Base-by-base conservation (phyloP, 2,113 vertebrate species). In the Rhinogobius similis region DNA sequence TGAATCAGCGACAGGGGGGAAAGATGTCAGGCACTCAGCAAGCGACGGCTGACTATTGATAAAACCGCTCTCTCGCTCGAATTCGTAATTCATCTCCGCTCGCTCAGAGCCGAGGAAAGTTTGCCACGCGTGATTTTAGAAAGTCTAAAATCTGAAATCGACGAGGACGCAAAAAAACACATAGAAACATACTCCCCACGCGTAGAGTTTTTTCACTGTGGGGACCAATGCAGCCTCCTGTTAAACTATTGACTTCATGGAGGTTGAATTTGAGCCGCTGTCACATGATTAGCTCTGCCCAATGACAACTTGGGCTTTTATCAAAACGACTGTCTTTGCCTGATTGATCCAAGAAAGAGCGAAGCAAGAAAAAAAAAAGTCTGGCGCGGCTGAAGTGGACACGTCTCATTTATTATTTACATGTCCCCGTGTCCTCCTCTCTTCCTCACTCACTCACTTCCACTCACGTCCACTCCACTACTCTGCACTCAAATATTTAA, bases 11-110 rank as follows among this genome's bases (percentile, higher is more conserved):
- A 99, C 97, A 97, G 97, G 97, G 96, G 97, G 96, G 95, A 99
- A 98, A 96, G 97, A 99, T 96, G 98, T 98, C 97, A 99, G 96
- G 95, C 98, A 99, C 97, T 99, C 98, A 94, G 98, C 98, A 94
- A 99, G 97, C 96, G 98, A 98, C 95, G 98, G 98, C 96, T 98
- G 98, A 95, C 98, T 99, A 97, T 99, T 99, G 97, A 99, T 99
- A 98, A 99, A 99, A 94, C 98, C 98, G 94, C 96, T 99, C 96
- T 99, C 98, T 96, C 97, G 95, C 96, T 98, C 97, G 95, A 98
- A 98, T 97, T 98, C 97, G 98, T 98, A 99, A 99, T 99, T 99
- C 98, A 99, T 99, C 96, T 98, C 98, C 97, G 94, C 96, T 95
- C 95, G 94, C 96, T 96, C 83, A 85, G 90, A 90, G 88, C 95